These are phyloP conservation scores for Chionomys nivalis DNA, from an alignment of 2,113 vertebrate genomes.

Conservation along the genomic window DNA sequence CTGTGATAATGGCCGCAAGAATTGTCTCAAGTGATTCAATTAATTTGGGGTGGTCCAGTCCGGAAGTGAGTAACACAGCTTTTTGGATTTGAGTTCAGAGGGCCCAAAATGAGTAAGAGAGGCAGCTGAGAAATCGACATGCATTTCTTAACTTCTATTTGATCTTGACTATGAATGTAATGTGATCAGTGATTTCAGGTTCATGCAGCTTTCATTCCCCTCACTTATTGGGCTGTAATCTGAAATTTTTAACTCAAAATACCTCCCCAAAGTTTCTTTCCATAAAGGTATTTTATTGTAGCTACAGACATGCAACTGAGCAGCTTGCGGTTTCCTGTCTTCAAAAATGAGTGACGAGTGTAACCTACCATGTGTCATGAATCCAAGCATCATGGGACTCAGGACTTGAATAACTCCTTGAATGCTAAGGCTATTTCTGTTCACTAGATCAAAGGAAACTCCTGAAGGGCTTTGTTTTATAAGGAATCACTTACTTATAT, in stretches of 20 bases:
- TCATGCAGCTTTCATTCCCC: too few species aligned
- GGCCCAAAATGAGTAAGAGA: not conserved
- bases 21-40: not conserved
- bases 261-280: not conserved
- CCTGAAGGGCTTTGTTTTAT: not conserved
- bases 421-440: not conserved
- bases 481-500: slow-evolving; percentile 9
- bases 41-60: too few species aligned
- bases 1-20: not conserved
- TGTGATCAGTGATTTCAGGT: not conserved
- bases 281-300: not conserved
- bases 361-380: not conserved
- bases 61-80: not conserved
- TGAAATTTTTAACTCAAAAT: not conserved
- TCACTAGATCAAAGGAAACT: not conserved
- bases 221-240: not conserved
- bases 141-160: not conserved
- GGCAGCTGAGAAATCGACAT: too few species aligned
- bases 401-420: not conserved
- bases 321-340: not conserved
- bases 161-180: not conserved
- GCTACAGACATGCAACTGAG: not conserved
- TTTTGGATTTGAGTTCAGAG: not conserved
- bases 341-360: not conserved
- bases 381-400: not conserved